Percentiles rank a stretch among this genome's conserved stretches.
These are phyloP conservation scores for Urocitellus parryii DNA, from an alignment of 2,113 vertebrate genomes.

Conservation along the genomic window DNA sequence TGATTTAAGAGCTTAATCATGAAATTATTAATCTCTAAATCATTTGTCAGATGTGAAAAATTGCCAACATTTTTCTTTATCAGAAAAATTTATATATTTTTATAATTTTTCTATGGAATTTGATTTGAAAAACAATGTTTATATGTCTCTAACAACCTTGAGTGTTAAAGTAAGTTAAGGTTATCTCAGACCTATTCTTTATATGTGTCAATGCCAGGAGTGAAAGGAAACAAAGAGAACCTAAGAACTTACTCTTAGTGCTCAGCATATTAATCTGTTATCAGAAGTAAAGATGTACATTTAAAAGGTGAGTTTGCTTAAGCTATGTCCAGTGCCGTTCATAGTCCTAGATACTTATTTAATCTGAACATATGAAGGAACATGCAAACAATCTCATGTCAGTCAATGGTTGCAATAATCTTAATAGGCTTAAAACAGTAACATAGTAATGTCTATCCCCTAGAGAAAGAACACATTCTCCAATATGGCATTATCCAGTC, in stretches of 20 bases:
- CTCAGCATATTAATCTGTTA: neutral
- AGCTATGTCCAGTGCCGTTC: neutral
- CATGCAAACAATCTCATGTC: neutral
- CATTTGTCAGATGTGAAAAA: neutral
- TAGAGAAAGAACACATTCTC: neutral
- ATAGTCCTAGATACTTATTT: conserved; percentile 27
- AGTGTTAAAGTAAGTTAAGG: neutral
- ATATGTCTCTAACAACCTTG: neutral
- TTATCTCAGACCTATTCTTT: neutral
- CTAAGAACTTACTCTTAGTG: neutral
- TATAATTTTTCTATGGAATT: neutral
- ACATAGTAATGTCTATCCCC: neutral
- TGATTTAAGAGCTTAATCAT: neutral
- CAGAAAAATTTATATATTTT: neutral
- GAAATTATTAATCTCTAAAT: neutral
- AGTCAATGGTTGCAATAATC: neutral
- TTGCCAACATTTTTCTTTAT: neutral
- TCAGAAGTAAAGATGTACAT: neutral
- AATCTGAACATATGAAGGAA: neutral
- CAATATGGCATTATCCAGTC: neutral
- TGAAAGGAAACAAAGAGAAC: neutral
- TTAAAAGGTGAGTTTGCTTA: neutral
- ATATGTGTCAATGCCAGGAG: neutral
- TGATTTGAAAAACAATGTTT: conserved; percentile 21
- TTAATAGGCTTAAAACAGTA: neutral